Percentiles rank a stretch among this genome's conserved stretches.
Conservation (phyloP, 1,140 invertebrate genomes). For the Samia ricini region DNA sequence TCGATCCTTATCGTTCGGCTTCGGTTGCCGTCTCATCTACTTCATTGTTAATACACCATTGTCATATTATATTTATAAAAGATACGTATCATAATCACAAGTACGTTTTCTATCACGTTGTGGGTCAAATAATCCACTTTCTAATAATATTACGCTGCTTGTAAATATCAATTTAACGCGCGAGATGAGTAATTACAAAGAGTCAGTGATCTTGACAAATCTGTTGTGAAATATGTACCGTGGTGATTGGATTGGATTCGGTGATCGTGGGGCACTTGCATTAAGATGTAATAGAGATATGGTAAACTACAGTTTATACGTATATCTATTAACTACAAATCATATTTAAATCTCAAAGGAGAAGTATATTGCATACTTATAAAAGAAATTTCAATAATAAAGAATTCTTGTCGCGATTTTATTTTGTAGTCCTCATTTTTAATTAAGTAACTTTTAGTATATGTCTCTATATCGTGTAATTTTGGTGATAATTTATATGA, state of each 20-base stretch:
- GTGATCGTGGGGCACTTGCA: slow-evolving; percentile 12
- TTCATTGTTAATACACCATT: slow-evolving; percentile 53
- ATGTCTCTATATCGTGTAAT: too few relatives aligned
- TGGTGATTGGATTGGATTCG: slow-evolving; percentile 58
- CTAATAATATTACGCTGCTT: slow-evolving; percentile 52
- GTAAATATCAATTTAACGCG: slow-evolving; percentile 61
- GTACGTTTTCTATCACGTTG: slow-evolving; percentile 41
- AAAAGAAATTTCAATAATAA: too few relatives aligned
- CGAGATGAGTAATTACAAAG: slow-evolving; percentile 60
- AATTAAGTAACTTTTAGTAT: too few relatives aligned
- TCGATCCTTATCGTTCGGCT: slow-evolving; percentile 37
- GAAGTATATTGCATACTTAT: too few relatives aligned
- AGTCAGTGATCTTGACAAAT: slow-evolving; percentile 63
- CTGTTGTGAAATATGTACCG: slow-evolving; percentile 60
- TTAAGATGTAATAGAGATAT: neutral
- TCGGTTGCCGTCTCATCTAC: slow-evolving; percentile 28
- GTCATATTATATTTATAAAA: slow-evolving; percentile 60
- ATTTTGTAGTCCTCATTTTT: too few relatives aligned
- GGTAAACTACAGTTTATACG: neutral
- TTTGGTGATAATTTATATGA: too few relatives aligned
- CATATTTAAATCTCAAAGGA: too few relatives aligned
- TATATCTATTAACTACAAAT: too few relatives aligned
- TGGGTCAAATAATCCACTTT: slow-evolving; percentile 48
- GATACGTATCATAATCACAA: slow-evolving; percentile 50
- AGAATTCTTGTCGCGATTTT: too few relatives aligned